These are phyloP conservation scores for Megalopta genalis DNA, from an alignment of 1,140 invertebrate species.

Conservation along the genomic window DNA sequence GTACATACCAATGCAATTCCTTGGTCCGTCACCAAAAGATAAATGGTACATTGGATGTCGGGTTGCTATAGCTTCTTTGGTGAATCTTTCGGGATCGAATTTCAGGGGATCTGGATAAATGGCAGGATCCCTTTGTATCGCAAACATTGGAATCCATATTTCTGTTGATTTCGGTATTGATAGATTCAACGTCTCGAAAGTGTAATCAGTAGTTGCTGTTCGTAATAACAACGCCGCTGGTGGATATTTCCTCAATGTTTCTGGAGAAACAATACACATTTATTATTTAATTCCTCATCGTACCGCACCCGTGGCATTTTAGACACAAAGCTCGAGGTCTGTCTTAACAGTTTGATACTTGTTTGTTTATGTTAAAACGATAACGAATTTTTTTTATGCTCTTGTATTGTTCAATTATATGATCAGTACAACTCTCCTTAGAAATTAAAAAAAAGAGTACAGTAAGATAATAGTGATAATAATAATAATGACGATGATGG, in stretches of 20 bases:
- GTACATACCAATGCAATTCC: conserved; percentile 86
- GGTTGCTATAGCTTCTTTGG: background rate
- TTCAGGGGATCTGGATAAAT: conserved; percentile 42
- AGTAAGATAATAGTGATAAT: no score
- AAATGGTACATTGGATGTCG: conserved; percentile 38
- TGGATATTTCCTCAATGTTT: conserved; percentile 22
- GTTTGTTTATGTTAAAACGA: no score
- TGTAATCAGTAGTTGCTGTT: background rate
- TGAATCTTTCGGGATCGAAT: conserved; percentile 49
- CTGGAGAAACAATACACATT: background rate
- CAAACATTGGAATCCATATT: conserved; percentile 16
- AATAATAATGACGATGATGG: no score
- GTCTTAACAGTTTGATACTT: no score
- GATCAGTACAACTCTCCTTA: no score
- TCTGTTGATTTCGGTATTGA: background rate
- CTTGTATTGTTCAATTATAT: no score
- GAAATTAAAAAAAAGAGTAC: no score
- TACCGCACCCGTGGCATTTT: no score
- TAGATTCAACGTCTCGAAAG: conserved; percentile 24
- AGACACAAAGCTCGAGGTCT: no score
- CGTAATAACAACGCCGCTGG: background rate
- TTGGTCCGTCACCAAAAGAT: conserved; percentile 40
- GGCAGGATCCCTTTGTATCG: conserved; percentile 26
- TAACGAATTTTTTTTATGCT: no score
- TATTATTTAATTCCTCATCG: no score